These are phyloP conservation scores for Charina bottae DNA, from an alignment of 2,113 vertebrate genomes.

Conservation along the genomic window DNA sequence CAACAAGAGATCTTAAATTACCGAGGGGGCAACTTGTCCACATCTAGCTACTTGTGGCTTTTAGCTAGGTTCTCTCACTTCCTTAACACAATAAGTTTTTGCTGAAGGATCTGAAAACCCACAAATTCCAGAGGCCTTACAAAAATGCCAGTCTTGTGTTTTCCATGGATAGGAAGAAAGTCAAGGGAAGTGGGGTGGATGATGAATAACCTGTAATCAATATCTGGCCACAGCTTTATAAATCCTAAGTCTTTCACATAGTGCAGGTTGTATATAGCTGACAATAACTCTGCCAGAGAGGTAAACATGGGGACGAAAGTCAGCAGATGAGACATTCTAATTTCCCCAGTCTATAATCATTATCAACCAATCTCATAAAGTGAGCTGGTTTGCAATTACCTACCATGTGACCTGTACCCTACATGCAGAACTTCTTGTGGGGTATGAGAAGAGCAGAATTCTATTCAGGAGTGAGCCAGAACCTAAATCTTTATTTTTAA, in stretches of 20 bases:
- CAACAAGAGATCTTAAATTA: not conserved
- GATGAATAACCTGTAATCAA: not conserved
- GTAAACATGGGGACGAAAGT: not conserved
- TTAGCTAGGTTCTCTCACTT: not conserved
- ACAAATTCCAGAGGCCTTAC: not conserved
- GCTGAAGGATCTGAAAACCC: not conserved
- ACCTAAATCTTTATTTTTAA: not conserved
- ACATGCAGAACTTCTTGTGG: not conserved
- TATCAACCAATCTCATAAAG: not conserved
- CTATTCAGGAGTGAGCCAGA: not conserved
- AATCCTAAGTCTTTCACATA: not conserved
- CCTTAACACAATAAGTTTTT: not conserved
- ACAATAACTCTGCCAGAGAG: not conserved
- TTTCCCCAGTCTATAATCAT: not conserved
- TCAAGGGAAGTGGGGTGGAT: not conserved
- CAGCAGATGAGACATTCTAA: not conserved
- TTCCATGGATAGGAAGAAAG: not conserved
- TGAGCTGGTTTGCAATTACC: not conserved
- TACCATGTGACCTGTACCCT: no score
- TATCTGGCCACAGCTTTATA: no score
- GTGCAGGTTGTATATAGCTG: not conserved
- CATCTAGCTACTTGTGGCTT: not conserved
- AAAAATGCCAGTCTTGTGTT: not conserved
- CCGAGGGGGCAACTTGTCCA: no score
- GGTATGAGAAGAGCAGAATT: not conserved